phyloP scores from a whole-genome alignment of 2,113 vertebrate genomes.

The Polypterus senegalus region DNA sequence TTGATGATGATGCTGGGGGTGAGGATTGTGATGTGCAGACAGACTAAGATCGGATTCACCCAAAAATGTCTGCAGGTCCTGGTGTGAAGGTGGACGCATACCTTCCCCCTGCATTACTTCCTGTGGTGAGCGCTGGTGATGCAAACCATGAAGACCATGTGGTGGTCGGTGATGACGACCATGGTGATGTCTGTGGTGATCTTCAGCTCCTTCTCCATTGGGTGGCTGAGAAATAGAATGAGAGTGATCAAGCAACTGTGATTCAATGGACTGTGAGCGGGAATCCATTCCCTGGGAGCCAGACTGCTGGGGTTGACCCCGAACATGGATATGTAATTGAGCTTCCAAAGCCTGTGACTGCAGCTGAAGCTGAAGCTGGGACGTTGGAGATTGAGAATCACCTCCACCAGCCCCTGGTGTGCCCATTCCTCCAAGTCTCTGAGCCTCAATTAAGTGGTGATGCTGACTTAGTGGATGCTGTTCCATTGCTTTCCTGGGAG shows the following conservation, averaged over 20 bases:
- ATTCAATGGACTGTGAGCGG: conserved; percentile 14
- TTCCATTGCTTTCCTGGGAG: conserved; percentile 62
- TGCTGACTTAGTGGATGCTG: conserved; percentile 60
- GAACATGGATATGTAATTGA: conserved; percentile 45
- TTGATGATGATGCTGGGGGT: conserved; percentile 37
- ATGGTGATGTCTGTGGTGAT: too few relatives aligned
- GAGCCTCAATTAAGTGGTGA: conserved; percentile 47
- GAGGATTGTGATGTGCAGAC: conserved; percentile 12
- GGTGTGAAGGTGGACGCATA: conserved; percentile 46
- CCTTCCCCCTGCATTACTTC: too few relatives aligned
- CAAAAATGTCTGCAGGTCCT: conserved; percentile 34
- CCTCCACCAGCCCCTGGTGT: conserved; percentile 32
- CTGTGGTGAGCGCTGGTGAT: too few relatives aligned
- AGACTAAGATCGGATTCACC: conserved; percentile 50
- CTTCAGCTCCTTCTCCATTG: not conserved
- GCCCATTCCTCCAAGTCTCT: conserved; percentile 31
- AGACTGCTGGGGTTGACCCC: conserved; percentile 43
- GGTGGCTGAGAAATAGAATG: too few relatives aligned
- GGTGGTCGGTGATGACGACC: too few relatives aligned
- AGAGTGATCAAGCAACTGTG: conserved; percentile 25
- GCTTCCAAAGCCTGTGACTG: conserved; percentile 71
- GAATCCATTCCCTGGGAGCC: conserved; percentile 16
- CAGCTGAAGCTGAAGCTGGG: conserved; percentile 66
- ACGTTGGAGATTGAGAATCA: conserved; percentile 58
- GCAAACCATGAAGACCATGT: too few relatives aligned